Evolutionary conservation across 2,888 invertebrate species (phyloP), one percentile per base, ranked within the genome.

Genomic region (Drosophila subsilvestris): DNA sequence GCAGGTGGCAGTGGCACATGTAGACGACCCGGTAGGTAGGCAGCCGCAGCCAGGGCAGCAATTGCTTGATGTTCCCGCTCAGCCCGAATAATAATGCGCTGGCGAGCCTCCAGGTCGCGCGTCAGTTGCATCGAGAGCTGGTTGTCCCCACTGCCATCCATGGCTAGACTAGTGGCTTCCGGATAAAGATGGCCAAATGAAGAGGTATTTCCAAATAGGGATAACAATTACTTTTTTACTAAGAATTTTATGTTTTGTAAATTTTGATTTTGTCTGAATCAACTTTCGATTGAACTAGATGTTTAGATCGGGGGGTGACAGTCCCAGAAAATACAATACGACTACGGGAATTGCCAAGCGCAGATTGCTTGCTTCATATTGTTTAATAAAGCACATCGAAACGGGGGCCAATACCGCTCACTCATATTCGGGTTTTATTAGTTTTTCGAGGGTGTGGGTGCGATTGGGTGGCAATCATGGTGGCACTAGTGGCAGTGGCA

Each of bases 101-200:
- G 65, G 1, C 37, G 60, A 9, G 20, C 25, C 8, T 47, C n/a
- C 48, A 57, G 69, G n/a, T 51, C 43, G 9, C 20, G 65, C 32
- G 50, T 67, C 32, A 42, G 47, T 9, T 45, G 17, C 14, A 43
- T 50, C 10, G 76, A 57, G n/a, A 71, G 56, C 55, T 84, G 85
- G 59, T 84, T 88, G 59, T 86, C 89, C 7, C 89, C 89, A 6
- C 87, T 67, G 2, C 89, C 89, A 63, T 88, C 85, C 87, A 83
- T 83, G 20, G 14, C 50, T 32, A 12, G 32, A 12, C 14, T 14
- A 1, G 14, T 32, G 32, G 32, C 32, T 32, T 25, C 3, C 4
- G 32, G 32, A 12, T 32, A 12, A 32, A 32, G 32, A 12, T 25
- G 3, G 1, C 10, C 4, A 4, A 32, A 32, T 32, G 12, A 32